Conservation (phyloP, 2,113 vertebrate genomes). For the Phasianus colchicus region DNA sequence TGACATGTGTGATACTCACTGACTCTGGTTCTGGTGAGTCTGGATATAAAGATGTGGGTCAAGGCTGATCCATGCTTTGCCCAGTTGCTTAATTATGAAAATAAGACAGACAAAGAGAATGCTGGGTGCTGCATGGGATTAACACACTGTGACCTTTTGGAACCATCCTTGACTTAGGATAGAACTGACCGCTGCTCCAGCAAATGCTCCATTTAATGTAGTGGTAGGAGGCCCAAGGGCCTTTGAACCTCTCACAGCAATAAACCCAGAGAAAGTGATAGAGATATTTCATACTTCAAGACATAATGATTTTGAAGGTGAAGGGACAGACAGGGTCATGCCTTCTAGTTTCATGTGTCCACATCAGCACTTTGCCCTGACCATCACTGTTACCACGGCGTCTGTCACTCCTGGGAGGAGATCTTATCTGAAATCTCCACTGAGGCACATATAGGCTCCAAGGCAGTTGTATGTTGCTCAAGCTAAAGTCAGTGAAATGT, state of each 20-base stretch:
- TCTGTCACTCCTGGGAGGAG: conserved; percentile 13
- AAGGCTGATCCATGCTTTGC: neutral
- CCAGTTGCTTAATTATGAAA: neutral
- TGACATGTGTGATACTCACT: neutral
- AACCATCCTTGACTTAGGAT: neutral
- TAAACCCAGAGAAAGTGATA: neutral
- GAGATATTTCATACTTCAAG: neutral
- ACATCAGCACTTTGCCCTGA: neutral
- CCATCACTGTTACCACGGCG: neutral
- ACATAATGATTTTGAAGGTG: neutral
- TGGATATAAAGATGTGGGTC: fast-evolving
- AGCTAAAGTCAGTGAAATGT: conserved; percentile 45
- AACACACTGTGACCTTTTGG: neutral
- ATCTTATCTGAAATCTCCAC: conserved; percentile 28
- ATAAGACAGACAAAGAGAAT: neutral
- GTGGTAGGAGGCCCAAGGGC: neutral
- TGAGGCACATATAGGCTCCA: conserved; percentile 23
- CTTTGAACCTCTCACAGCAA: neutral
- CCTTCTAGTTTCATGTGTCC: neutral
- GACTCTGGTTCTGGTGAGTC: neutral
- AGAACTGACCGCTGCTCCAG: neutral
- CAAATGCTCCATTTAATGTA: neutral
- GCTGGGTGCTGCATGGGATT: neutral
- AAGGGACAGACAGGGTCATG: neutral
- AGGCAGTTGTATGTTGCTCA: conserved; percentile 34